Evolutionary conservation across 2,113 vertebrate genomes (phyloP), one percentile per base, ranked within the genome.

Genomic region (Xenopus borealis): DNA sequence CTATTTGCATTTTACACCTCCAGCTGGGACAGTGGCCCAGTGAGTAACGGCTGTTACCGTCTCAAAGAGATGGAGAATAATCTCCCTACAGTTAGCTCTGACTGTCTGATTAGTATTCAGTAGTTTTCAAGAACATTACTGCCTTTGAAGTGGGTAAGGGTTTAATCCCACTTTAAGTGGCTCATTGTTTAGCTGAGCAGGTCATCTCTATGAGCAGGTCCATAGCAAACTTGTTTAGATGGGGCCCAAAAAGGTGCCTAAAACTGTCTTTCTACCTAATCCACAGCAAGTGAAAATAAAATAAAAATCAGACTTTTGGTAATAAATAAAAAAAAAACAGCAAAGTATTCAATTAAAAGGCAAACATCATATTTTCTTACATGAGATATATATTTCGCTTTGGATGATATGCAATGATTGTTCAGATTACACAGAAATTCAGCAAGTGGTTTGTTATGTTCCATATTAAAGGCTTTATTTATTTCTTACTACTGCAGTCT

Each of bases 1-100:
- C 67, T 27, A 77, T 77, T 70, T 77, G 66, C 74, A 77, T 77
- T 70, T 63, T 67, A 59, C 66, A 77, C 67, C 74, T 77, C 74
- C 74, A 55, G 66, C 74, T 69, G 74, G 45, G 74, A 57, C 52
- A 45, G 66, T 69, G 66, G 66, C 57, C 59, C 59, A 20, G 61
- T 70, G 74, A 77, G 63, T 77, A 67, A 70, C 20, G 66, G 47
- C 14, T 70, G 72, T 59, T 73, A 66, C 63, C 63, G 57, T 77
- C 74, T 77, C 66, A 77, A 77, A 77, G 67, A 64, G 67, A 18
- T 30, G 19, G 66, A 45, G 66, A 64, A 70, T 77, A 69, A 70
- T 77, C 67, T 77, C 66, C 47, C 70, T 77, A 52, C 74, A 77
- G 74, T 77, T 27, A 57, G 47, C 59, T 52, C 59, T 77, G 61